Evolutionary conservation across 2,797 vertebrate genomes (phyloP).

Genomic region (Gorsachius magnificus): DNA sequence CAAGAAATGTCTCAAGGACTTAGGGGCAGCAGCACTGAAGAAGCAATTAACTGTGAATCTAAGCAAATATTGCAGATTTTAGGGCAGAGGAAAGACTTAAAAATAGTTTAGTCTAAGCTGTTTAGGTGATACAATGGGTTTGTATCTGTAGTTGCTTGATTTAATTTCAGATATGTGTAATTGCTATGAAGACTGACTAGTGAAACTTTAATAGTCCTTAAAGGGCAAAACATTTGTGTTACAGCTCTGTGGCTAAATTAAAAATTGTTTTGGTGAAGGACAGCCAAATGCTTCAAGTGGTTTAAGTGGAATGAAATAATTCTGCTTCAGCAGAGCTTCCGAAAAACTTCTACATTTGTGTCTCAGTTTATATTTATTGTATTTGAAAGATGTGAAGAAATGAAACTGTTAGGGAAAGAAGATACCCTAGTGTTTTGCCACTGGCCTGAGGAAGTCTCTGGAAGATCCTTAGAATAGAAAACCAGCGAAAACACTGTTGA

Average conservation of each 20-base stretch:
- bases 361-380: neutral
- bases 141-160: conserved; percentile 6
- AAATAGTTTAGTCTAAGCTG: conserved; percentile 2
- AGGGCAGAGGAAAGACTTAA: conserved; percentile 12
- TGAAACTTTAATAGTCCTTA: neutral
- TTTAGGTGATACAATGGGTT: conserved; percentile 17
- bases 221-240: conserved; percentile 8
- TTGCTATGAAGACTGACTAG: conserved; percentile 5
- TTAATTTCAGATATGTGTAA: conserved; percentile 56
- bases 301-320: neutral
- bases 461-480: neutral
- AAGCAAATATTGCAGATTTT: conserved; percentile 39
- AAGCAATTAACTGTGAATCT: conserved; percentile 16
- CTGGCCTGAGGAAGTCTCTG: neutral
- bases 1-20: neutral
- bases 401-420: neutral
- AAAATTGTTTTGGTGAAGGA: neutral
- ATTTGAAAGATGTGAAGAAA: neutral
- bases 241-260: conserved; percentile 13
- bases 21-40: neutral
- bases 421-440: neutral
- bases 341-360: neutral
- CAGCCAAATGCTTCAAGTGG: neutral
- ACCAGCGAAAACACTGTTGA: neutral
- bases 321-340: neutral